These are phyloP conservation scores for Peribatodes rhomboidaria DNA, from an alignment of 2,888 invertebrate genomes.

Conservation along the genomic window DNA sequence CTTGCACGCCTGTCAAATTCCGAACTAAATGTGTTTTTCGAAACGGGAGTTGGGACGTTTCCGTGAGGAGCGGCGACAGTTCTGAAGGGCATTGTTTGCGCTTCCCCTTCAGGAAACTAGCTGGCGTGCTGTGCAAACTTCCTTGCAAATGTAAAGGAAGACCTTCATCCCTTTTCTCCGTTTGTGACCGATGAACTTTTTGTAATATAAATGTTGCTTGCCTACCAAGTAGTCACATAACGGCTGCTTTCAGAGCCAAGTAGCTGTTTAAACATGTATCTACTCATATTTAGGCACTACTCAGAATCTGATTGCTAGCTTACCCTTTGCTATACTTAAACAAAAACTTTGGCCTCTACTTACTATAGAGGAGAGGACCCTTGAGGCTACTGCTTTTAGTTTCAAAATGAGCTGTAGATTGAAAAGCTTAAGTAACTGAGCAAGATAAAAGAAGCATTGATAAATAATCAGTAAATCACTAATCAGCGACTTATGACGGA, in stretches of 20 bases:
- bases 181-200: not conserved
- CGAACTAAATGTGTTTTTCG: conserved; percentile 21
- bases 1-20: conserved; percentile 26
- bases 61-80: conserved; percentile 16
- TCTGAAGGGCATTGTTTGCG: conserved; percentile 20
- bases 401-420: not conserved
- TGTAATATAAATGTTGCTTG: not conserved
- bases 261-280: not conserved
- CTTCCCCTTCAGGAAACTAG: conserved; percentile 13
- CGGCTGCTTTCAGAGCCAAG: not conserved
- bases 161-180: not conserved
- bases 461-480: conserved; percentile 10
- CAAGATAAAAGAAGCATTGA: too few relatives aligned
- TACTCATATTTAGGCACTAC: too few relatives aligned
- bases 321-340: too few relatives aligned
- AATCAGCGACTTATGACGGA: conserved; percentile 25
- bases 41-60: conserved; percentile 14
- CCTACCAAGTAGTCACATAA: not conserved
- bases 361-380: too few relatives aligned
- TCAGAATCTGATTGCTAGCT: too few relatives aligned
- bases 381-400: not conserved
- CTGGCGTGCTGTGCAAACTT: conserved; percentile 2
- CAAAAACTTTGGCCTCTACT: not conserved
- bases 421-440: too few relatives aligned
- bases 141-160: not conserved